Evolutionary conservation across 1,140 invertebrate genomes (phyloP), one percentile per base, ranked within the genome.

Genomic region (Helicoverpa armigera): DNA sequence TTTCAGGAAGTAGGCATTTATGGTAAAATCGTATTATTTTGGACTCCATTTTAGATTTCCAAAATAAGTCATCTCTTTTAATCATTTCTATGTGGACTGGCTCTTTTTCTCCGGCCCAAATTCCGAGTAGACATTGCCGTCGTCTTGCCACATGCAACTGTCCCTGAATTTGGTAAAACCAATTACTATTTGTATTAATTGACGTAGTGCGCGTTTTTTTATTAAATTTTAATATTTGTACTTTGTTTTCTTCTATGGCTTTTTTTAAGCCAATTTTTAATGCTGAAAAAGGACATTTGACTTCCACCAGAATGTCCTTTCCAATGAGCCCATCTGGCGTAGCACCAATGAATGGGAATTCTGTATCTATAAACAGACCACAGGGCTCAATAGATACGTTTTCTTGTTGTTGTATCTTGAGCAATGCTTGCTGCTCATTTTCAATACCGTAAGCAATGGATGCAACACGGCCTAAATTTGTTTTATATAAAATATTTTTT

Each of bases 151-250:
- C 54, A 60, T 85, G 83, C 1, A 86, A 58, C 51, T 86, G 83
- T 3, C 83, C 85, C 51, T 86, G 83, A 0, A 81, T 51, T 70
- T 86, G 85, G 31, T 74, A 83, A 61, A 61, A 86, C 81, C 83
- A 86, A 54, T 84, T 79, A 56, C 54, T 1, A 77, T n/a, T 82
- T 80, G 80, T 77, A 69, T 82, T 82, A 14, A 82, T 74, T 12
- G 4, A 12, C 2, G 13, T 18, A 12, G 70, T 48, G 2, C 50
- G n/a, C 2, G 29, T 76, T 48, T 80, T 76, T 75, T 81, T 84
- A 63, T 81, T 76, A 75, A 51, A 79, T 77, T 53, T 53, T 53
- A 53, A 53, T 53, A 53, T 53, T 53, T 53, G 51, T 79, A 61
- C 80, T 83, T 63, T 23, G 2, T 83, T 83, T 31, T 75, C 63